Evolutionary conservation across 1,140 invertebrate genomes (phyloP), one percentile per base, ranked within the genome.

Genomic region (Procambarus clarkii): DNA sequence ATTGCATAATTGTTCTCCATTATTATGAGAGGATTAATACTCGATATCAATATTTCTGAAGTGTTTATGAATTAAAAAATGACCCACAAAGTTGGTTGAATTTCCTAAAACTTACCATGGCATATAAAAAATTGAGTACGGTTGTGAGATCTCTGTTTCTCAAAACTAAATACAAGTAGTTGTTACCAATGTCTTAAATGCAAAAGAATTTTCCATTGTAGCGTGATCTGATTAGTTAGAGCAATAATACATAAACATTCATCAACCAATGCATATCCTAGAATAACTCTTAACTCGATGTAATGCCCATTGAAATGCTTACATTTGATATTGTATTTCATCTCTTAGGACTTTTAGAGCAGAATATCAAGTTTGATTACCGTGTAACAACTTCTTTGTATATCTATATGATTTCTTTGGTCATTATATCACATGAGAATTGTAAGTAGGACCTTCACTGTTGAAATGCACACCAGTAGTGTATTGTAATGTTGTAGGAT

Each of bases 191-290:
- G 79, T 88, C 50, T 91, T 85, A 64, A 91, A 84, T 84, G 50
- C 88, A 91, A 85, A 91, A 91, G 60, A 64, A 78, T 85, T 85
- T 81, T 91, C 58, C 88, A 91, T 85, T 74, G 82, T 85, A 85
- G 82, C 76, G 60, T 91, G 81, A 91, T 85, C 76, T 88, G 77
- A 85, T 80, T 91, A 91, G 88, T 78, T 91, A 91, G 88, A 91
- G 88, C 88, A 91, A 91, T 91, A 91, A 91, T 91, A 91, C 74
- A 78, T 85, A 79, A 91, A 85, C 82, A 69, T 91, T 91, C 82
- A 86, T 91, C 88, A 91, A 91, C 77, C 82, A 91, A 91, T 84
- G 88, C 88, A 91, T 91, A 91, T 91, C 88, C 88, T 91, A 91
- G 88, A 84, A n/a, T 91, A 79, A 91, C 88, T 91, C 58, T 69